These are phyloP conservation scores for Lumbricus terrestris DNA, from an alignment of 2,888 invertebrate species.

Conservation along the genomic window DNA sequence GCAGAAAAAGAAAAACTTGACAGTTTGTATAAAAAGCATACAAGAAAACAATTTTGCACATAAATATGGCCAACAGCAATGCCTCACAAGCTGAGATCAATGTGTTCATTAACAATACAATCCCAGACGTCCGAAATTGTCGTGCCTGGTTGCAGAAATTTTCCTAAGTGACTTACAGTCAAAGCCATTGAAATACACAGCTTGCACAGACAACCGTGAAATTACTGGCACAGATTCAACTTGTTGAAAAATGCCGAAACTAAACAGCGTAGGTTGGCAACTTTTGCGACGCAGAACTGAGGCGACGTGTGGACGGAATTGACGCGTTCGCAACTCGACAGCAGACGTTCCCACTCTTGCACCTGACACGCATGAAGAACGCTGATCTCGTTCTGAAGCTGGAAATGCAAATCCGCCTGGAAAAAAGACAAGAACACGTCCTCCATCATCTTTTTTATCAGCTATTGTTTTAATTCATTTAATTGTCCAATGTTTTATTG, in stretches of 20 bases:
- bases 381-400: not conserved
- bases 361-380: not conserved
- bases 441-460: too few species aligned
- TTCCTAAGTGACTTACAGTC: not conserved
- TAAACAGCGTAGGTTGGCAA: not conserved
- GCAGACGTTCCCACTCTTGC: not conserved
- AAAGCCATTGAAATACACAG: not conserved
- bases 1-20: not conserved
- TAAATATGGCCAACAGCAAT: not conserved
- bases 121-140: not conserved
- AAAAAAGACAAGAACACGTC: not conserved
- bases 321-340: not conserved
- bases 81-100: not conserved
- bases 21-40: not conserved
- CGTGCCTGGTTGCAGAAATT: too few species aligned
- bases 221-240: not conserved
- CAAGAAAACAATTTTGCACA: not conserved
- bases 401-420: not conserved
- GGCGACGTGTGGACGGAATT: not conserved
- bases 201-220: too few species aligned
- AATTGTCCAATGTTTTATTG: too few species aligned
- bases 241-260: not conserved
- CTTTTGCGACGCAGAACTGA: not conserved
- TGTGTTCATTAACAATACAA: not conserved
- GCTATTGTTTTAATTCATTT: too few species aligned